phyloP scores from a whole-genome alignment of 2,888 invertebrate genomes.

The Neelides folsomi region DNA sequence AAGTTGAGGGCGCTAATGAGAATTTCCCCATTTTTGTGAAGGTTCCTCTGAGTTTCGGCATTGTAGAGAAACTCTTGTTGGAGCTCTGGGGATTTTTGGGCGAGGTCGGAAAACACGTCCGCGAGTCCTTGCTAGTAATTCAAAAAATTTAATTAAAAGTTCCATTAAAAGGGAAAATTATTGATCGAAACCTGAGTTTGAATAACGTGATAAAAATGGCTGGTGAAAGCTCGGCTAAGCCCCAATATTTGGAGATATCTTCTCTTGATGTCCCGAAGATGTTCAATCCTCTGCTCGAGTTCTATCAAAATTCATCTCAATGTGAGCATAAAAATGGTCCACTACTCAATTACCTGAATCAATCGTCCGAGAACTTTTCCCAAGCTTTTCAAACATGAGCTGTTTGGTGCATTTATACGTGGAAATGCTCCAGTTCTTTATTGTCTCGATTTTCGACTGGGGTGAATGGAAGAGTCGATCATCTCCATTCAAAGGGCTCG shows the following conservation, averaged over 20 bases:
- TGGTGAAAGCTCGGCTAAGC: conserved; percentile 68
- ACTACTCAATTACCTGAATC: conserved; percentile 52
- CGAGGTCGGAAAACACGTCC: conserved; percentile 86
- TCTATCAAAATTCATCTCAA: conserved; percentile 45
- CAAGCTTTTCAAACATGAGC: conserved; percentile 86
- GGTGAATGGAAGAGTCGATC: conserved; percentile 45
- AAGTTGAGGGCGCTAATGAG: conserved; percentile 84
- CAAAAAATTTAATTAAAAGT: conserved; percentile 6
- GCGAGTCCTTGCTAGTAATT: conserved; percentile 63
- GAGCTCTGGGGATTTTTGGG: conserved; percentile 89
- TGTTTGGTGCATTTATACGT: conserved; percentile 98
- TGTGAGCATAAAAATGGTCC: background rate
- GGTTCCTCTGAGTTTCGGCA: conserved; percentile 84
- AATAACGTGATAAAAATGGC: conserved; percentile 76
- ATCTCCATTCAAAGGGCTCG: conserved; percentile 46
- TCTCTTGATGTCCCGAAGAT: conserved; percentile 81
- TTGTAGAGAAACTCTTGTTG: conserved; percentile 90
- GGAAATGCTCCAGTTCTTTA: conserved; percentile 94
- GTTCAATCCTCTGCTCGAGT: conserved; percentile 84
- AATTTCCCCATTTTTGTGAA: conserved; percentile 86
- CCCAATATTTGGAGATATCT: conserved; percentile 79
- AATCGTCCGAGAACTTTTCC: conserved; percentile 79
- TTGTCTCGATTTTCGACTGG: conserved; percentile 76
- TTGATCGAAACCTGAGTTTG: conserved; percentile 51
- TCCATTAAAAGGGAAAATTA: background rate